Evolutionary conservation across 1,140 invertebrate genomes (phyloP), one percentile per base, ranked within the genome.

Genomic region (Archivesica marissinica): DNA sequence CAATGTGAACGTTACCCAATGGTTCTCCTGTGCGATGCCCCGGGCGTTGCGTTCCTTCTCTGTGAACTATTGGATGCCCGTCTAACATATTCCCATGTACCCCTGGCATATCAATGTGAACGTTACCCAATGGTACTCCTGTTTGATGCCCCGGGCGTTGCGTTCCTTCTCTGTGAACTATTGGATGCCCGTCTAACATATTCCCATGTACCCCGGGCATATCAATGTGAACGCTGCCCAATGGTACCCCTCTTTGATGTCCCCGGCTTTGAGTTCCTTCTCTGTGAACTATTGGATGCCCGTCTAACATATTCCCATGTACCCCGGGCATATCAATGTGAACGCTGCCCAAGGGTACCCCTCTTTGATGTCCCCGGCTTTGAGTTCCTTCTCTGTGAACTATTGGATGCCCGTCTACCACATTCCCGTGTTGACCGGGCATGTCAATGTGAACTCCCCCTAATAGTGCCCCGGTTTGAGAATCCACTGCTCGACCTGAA

Each of bases 321-420:
- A 56, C 74, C 0, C 74, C 74, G 17, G 74, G 74, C 74, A 76
- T 56, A 38, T 76, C 74, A 76, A 76, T n/a, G 25, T 76, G 74
- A 33, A 52, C 47, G 11, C 17, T 35, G 3, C 61, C 61, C 2
- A 64, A 20, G 1, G 28, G 25, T 0, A 17, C n/a, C 17, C 30
- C 59, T 11, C 11, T 2, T 25, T n/a, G 7, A 13, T 13, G 9
- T 54, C n/a, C 9, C n/a, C 4, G 20, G 28, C 13, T 54, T n/a
- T 13, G 4, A 4, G 7, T 30, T 28, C 3, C 23, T 59, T 4
- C 28, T 28, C 59, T 64, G 23, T 64, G 59, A 33, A 64, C 25
- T n/a, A n/a, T n/a, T n/a, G n/a, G n/a, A n/a, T n/a, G n/a, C n/a
- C n/a, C n/a, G n/a, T n/a, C n/a, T n/a, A n/a, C n/a, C n/a, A n/a